phyloP scores from a whole-genome alignment of 2,888 invertebrate species.

The Criorhina ranunculi region DNA sequence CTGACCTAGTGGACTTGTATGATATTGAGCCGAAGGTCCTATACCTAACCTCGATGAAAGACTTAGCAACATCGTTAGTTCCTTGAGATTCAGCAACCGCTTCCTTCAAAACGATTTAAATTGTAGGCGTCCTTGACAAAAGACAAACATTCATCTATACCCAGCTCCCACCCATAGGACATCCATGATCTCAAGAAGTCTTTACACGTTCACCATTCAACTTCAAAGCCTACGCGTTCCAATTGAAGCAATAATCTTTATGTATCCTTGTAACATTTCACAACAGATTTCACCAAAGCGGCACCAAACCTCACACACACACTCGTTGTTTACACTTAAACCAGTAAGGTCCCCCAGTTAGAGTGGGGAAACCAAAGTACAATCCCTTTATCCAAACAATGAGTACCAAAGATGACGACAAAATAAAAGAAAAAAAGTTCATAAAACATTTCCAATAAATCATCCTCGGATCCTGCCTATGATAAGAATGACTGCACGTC shows the following conservation, averaged over 20 bases:
- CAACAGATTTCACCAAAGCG: background rate
- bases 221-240: background rate
- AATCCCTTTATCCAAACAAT: background rate
- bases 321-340: background rate
- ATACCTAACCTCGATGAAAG: no score
- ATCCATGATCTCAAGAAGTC: background rate
- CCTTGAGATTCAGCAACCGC: background rate
- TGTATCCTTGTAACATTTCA: background rate
- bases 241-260: background rate
- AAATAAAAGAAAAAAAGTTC: constrained; percentile 32
- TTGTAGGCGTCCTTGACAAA: background rate
- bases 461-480: constrained; percentile 60
- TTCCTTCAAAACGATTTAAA: background rate
- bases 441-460: constrained; percentile 72
- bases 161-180: background rate
- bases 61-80: no score
- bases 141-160: background rate
- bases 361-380: background rate
- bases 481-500: constrained; percentile 74
- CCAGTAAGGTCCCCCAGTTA: background rate
- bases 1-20: no score
- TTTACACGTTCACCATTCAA: background rate
- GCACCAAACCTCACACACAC: constrained; percentile 1
- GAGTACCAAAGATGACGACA: constrained; percentile 11
- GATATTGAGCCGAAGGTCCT: no score